phyloP scores from a whole-genome alignment of 1,140 invertebrate genomes.

The Antheraea mylitta region DNA sequence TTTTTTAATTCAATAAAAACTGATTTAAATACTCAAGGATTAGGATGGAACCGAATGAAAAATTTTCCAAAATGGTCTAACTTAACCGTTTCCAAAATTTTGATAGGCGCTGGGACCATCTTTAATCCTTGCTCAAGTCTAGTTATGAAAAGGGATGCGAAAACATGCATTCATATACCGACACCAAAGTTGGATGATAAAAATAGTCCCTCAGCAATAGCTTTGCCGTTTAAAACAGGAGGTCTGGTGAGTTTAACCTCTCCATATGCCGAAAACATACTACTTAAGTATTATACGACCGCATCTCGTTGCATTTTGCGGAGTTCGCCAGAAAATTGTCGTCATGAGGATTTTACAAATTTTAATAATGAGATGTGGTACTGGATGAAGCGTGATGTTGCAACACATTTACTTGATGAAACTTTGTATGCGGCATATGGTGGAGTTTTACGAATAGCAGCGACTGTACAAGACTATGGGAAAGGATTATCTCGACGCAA shows the following conservation, averaged over 20 bases:
- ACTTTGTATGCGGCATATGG: slow-evolving; percentile 82
- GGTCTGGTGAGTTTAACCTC: slow-evolving; percentile 77
- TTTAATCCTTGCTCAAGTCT: slow-evolving; percentile 51
- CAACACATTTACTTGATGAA: slow-evolving; percentile 79
- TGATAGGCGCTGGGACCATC: slow-evolving; percentile 46
- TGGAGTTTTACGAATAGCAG: slow-evolving; percentile 79
- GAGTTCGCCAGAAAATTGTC: slow-evolving; percentile 71
- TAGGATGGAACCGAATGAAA: slow-evolving; percentile 77
- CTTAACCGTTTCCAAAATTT: slow-evolving; percentile 53
- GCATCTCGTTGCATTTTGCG: slow-evolving; percentile 63
- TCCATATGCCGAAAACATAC: slow-evolving; percentile 74
- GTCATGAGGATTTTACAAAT: slow-evolving; percentile 67
- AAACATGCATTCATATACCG: slow-evolving; percentile 61
- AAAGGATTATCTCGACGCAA: slow-evolving; percentile 57
- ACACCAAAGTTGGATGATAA: slow-evolving; percentile 51
- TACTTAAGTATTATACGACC: slow-evolving; percentile 80
- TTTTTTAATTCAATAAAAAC: slow-evolving; percentile 78
- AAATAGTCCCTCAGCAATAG: slow-evolving; percentile 66
- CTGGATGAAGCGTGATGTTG: slow-evolving; percentile 79
- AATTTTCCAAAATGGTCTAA: slow-evolving; percentile 46
- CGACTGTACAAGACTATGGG: slow-evolving; percentile 76
- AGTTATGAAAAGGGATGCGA: slow-evolving; percentile 51
- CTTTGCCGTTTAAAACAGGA: slow-evolving; percentile 69
- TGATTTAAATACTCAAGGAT: slow-evolving; percentile 79
- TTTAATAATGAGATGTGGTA: slow-evolving; percentile 80